Base-by-base conservation (phyloP, 1,140 invertebrate species). In the Atta cephalotes region DNA sequence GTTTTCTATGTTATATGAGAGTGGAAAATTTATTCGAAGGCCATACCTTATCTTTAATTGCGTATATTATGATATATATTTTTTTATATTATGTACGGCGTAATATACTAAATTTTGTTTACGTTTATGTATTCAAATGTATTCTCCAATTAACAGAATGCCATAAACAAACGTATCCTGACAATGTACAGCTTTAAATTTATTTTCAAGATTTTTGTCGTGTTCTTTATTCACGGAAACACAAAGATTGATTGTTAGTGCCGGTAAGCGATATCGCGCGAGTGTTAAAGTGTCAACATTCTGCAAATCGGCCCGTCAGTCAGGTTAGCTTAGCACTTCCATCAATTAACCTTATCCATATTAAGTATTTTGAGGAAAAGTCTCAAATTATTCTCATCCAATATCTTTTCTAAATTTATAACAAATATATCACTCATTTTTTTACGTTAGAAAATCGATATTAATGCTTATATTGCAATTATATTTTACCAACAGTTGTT, bases 1-100 rank as follows among this genome's bases (percentile, higher is more conserved):
- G 21, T 56, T 66, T 56, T 12, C 21, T 35, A 35, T 35, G 31
- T 35, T 35, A 35, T 45, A 14, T 31, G 28, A 31, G 21, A 21
- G 12, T 45, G 35, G 65, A 71, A 81, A 71, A 58, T 58, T 72
- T 81, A 71, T 72, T 58, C 51, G 66, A 81, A 81, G 65, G 79
- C 12, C 49, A n/a, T 31, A 4, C 2, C 56, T 39, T 81, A 58
- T 70, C 66, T 72, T 28, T 62, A 56, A 58, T 16, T 45, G 16
- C 25, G 21, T 81, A 3, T 81, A 28, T 70, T 71, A 45, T 16
- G 35, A 58, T 45, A 53, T 25, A 25, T 25, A 25, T 25, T 25
- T 25, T 72, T 81, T 81, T 60, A 60, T 72, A 62, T 72, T 35
- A 25, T 9, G 1, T 18, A 25, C 21, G 16, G 14, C n/a, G 35